Evolutionary conservation across 2,113 vertebrate genomes (phyloP).

Genomic region (Lophotis ruficrista): DNA sequence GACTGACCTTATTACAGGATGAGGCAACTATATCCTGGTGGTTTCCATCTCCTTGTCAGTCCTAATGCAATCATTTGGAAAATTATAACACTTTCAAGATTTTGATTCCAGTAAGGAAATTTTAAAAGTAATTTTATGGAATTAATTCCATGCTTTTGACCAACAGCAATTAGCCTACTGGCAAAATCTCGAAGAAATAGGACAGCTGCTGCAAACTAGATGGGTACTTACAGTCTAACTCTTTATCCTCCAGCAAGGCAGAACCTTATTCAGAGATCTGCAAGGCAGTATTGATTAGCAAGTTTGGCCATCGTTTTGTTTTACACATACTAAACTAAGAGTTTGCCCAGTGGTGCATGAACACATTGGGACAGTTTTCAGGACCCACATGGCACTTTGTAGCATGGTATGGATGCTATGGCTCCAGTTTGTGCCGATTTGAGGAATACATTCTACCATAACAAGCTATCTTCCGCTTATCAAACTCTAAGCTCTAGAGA

Average conservation of each 20-base stretch:
- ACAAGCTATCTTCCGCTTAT: background rate
- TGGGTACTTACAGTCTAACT: background rate
- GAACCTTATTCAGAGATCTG: background rate
- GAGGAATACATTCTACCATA: fast-evolving
- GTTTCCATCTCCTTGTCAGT: background rate
- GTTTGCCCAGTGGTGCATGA: background rate
- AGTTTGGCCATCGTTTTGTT: background rate
- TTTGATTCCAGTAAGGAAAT: background rate
- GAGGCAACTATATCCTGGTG: background rate
- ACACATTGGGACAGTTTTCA: background rate
- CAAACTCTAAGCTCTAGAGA: background rate
- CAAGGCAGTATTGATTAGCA: background rate
- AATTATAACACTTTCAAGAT: background rate
- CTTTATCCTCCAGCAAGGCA: background rate
- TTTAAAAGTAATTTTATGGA: background rate
- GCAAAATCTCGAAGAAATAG: background rate
- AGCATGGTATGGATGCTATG: fast-evolving
- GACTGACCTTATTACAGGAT: background rate
- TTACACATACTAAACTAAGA: background rate
- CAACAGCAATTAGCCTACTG: background rate
- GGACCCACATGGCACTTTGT: background rate
- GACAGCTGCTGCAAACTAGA: background rate
- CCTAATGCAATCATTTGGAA: background rate
- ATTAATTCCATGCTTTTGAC: background rate
- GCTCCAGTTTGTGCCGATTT: background rate